A percentile compares a stretch with the other conserved stretches of the same genome.
These are phyloP conservation scores for Gadus chalcogrammus DNA, from an alignment of 2,113 vertebrate genomes.

Conservation along the genomic window DNA sequence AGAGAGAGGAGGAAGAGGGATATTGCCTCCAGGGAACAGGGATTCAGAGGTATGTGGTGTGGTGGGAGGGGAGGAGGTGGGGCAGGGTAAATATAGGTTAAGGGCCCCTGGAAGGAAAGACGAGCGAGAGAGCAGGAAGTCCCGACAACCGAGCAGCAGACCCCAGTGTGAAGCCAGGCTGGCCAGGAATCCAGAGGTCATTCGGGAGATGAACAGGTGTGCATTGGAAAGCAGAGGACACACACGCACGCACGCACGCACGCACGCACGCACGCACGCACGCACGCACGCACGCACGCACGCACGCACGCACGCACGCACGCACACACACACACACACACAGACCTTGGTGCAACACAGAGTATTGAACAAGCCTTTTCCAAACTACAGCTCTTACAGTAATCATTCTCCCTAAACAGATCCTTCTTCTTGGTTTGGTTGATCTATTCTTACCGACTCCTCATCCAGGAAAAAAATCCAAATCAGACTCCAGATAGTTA, in stretches of 20 bases:
- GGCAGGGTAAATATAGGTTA: constrained; percentile 63
- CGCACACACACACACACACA: no score
- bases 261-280: no score
- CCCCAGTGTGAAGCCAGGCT: constrained; percentile 20
- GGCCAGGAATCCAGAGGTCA: constrained; percentile 3
- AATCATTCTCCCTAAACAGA: no score
- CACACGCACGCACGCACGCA: background rate
- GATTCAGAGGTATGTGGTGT: constrained; percentile 37
- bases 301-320: no score
- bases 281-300: background rate
- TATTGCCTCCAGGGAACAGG: constrained; percentile 5
- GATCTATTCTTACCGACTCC: no score
- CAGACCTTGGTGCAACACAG: no score
- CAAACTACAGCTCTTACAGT: no score
- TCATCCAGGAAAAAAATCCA: no score
- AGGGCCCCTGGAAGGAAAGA: constrained; percentile 33
- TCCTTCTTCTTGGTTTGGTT: no score
- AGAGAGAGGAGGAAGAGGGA: background rate
- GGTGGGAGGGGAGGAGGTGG: constrained; percentile 27
- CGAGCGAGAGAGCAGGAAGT: constrained; percentile 20
- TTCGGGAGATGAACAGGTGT: constrained; percentile 1
- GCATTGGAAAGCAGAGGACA: background rate
- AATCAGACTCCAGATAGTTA: no score
- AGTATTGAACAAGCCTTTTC: no score
- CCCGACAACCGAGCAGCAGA: constrained; percentile 11